Evolutionary conservation across 2,113 vertebrate genomes (phyloP).

Genomic region (Pontoporia blainvillei): DNA sequence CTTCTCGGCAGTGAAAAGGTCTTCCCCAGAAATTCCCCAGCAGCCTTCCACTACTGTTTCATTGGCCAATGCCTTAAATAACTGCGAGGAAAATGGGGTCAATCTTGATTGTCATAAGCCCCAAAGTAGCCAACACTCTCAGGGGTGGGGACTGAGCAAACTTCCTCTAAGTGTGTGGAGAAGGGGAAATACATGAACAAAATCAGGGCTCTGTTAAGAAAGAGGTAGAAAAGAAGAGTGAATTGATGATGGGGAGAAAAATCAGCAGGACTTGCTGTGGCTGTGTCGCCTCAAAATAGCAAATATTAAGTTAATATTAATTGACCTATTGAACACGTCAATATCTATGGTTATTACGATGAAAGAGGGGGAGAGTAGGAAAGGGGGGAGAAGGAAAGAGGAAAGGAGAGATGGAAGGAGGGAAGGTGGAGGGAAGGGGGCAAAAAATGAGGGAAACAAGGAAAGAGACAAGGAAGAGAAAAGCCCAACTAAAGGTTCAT

Average conservation of each 20-base stretch:
- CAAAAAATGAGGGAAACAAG: background rate
- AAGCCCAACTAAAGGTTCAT: background rate
- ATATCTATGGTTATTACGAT: background rate
- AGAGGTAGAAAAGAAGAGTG: background rate
- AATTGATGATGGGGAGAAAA: background rate
- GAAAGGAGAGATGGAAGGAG: background rate
- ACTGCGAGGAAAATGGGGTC: background rate
- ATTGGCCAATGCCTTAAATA: background rate
- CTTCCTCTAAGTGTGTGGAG: background rate
- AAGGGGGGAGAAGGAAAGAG: background rate
- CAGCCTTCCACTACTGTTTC: background rate
- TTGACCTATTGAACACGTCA: background rate
- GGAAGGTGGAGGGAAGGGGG: background rate
- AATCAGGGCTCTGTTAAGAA: background rate
- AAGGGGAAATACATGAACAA: background rate
- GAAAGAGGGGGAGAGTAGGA: background rate
- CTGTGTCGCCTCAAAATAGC: background rate
- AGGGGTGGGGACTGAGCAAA: background rate
- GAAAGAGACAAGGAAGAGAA: background rate
- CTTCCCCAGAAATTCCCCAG: background rate
- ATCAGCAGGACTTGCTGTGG: accelerated
- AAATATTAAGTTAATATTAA: background rate
- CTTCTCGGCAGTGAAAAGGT: background rate
- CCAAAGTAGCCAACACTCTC: background rate
- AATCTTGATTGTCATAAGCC: accelerated